Percentiles rank a stretch among this genome's conserved stretches.
These are phyloP conservation scores for Mongoloraphidia duomilia DNA, from an alignment of 2,888 invertebrate genomes.

Conservation along the genomic window DNA sequence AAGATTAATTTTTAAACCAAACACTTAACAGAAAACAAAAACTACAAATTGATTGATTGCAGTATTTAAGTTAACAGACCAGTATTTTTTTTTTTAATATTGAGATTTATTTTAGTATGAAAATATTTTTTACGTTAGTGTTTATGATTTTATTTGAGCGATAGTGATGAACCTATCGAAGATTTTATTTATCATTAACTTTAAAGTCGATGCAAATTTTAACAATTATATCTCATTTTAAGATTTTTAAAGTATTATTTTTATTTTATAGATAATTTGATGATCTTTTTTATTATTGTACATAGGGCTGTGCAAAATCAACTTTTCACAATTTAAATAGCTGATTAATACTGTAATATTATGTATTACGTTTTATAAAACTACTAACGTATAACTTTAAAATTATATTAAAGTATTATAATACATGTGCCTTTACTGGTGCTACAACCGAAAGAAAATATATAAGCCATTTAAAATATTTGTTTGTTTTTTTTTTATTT, in stretches of 20 bases:
- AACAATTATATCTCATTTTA: background rate
- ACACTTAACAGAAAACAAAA: no score
- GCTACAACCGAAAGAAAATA: background rate
- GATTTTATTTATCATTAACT: no score
- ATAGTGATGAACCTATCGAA: no score
- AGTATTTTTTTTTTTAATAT: no score
- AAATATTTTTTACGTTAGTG: no score
- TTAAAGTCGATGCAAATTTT: background rate
- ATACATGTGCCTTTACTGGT: background rate
- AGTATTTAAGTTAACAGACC: no score
- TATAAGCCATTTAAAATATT: background rate
- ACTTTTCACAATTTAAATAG: background rate
- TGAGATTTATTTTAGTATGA: no score
- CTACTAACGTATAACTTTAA: background rate
- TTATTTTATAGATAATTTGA: background rate
- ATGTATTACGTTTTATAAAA: background rate
- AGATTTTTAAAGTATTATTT: slow-evolving; percentile 1
- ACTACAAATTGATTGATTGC: no score
- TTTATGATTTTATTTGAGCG: no score
- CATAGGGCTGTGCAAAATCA: background rate
- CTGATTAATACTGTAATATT: background rate
- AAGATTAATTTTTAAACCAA: no score
- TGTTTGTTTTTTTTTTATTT: background rate
- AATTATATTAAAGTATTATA: background rate
- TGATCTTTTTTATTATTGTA: background rate